Percentiles rank a stretch among this genome's conserved stretches.
These are phyloP conservation scores for Lithophane socia DNA, from an alignment of 2,888 invertebrate species.

Conservation along the genomic window DNA sequence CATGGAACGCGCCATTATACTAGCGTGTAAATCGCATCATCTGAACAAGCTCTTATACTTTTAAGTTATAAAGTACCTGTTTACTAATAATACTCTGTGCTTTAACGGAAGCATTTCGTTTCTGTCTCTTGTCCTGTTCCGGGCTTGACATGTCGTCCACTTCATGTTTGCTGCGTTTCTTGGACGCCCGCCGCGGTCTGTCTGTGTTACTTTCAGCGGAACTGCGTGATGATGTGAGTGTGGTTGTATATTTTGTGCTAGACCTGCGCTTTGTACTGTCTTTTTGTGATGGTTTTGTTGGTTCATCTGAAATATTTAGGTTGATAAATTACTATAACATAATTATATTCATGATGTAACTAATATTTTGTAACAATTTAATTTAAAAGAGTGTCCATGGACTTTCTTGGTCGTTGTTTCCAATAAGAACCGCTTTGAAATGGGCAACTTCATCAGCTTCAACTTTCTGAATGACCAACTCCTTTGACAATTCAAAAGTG, in stretches of 20 bases:
- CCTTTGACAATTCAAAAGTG: not conserved
- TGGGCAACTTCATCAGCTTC: not conserved
- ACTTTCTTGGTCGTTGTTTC: not conserved
- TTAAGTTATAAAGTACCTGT: constrained; percentile 75
- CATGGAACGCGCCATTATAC: too few species aligned
- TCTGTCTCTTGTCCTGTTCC: constrained; percentile 83
- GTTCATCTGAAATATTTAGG: constrained; percentile 72
- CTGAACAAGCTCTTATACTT: not conserved
- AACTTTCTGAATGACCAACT: not conserved
- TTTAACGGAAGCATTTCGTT: constrained; percentile 85
- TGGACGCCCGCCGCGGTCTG: constrained; percentile 69
- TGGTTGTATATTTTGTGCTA: constrained; percentile 54
- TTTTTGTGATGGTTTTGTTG: constrained; percentile 65
- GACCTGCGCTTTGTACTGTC: constrained; percentile 55
- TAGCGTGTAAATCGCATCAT: too few species aligned
- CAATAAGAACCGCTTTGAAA: not conserved
- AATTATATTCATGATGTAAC: not conserved
- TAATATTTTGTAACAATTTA: not conserved
- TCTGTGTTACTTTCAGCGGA: constrained; percentile 70
- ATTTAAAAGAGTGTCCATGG: not conserved
- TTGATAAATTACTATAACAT: not conserved
- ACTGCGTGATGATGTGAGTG: constrained; percentile 56
- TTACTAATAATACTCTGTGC: constrained; percentile 85
- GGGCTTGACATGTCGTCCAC: constrained; percentile 84
- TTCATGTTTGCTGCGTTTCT: constrained; percentile 85